Percentiles rank a stretch among this genome's conserved stretches.
These are phyloP conservation scores for Calosoma granatense DNA, from an alignment of 1,140 invertebrate species.

Conservation along the genomic window DNA sequence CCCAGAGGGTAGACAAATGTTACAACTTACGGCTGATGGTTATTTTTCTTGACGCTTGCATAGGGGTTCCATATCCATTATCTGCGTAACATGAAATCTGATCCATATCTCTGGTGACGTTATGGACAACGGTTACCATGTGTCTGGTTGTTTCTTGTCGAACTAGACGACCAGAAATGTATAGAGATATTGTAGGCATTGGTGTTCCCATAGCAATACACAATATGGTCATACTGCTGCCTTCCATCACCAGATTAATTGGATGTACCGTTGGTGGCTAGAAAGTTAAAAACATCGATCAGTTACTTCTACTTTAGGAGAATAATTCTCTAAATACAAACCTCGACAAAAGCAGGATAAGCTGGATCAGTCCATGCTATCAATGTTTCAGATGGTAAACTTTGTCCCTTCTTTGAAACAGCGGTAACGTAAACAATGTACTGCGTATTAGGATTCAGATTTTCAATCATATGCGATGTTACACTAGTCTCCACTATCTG, in stretches of 20 bases:
- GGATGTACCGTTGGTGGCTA: slow-evolving; percentile 73
- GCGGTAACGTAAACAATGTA: slow-evolving; percentile 66
- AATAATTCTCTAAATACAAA: too few species aligned
- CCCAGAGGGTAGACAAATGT: slow-evolving; percentile 10
- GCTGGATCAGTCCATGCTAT: slow-evolving; percentile 79
- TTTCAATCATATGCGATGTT: slow-evolving; percentile 56
- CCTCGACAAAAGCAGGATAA: slow-evolving; percentile 74
- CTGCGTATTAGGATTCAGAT: slow-evolving; percentile 62
- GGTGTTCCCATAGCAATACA: slow-evolving; percentile 74
- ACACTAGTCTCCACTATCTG: slow-evolving; percentile 50
- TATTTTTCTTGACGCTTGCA: slow-evolving; percentile 65
- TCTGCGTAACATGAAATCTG: slow-evolving; percentile 75
- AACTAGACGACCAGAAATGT: slow-evolving; percentile 62
- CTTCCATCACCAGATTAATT: slow-evolving; percentile 67
- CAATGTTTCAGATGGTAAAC: slow-evolving; percentile 64
- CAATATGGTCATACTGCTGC: slow-evolving; percentile 70
- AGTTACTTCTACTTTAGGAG: slow-evolving; percentile 7
- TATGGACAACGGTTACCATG: slow-evolving; percentile 71
- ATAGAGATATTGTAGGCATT: slow-evolving; percentile 69
- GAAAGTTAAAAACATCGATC: slow-evolving; percentile 16
- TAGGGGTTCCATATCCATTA: slow-evolving; percentile 73
- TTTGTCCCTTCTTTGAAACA: slow-evolving; percentile 52
- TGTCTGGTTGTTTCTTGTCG: slow-evolving; percentile 65
- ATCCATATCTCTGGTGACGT: slow-evolving; percentile 71
- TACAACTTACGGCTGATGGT: slow-evolving; percentile 63